Conservation (phyloP, 2,113 vertebrate species). For the Alligator mississippiensis region DNA sequence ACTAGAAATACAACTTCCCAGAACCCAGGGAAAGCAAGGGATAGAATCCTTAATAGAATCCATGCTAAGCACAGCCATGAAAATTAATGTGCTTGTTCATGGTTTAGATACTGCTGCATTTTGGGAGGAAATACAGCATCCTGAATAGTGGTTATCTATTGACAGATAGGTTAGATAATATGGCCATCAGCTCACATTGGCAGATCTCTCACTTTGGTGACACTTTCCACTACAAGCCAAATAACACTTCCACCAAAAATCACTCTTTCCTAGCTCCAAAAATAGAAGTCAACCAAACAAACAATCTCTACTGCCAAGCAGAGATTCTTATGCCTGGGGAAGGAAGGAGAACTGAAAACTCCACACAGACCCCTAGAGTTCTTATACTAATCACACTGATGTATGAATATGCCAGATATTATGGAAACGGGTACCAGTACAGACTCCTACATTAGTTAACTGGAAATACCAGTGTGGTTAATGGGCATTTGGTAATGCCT, state of each 20-base stretch:
- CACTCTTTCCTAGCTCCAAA: not conserved
- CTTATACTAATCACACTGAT: not conserved
- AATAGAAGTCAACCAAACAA: fast-evolving
- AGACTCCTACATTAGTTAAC: not conserved
- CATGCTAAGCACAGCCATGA: not conserved
- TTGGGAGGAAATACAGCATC: not conserved
- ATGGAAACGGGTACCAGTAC: not conserved
- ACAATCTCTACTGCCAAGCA: not conserved
- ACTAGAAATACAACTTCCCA: not conserved
- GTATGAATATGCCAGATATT: not conserved
- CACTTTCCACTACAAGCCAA: not conserved
- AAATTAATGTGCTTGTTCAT: not conserved
- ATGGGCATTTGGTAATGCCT: not conserved
- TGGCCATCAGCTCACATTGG: not conserved
- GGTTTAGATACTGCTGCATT: not conserved
- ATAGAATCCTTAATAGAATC: not conserved
- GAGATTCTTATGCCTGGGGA: not conserved
- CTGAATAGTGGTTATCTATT: not conserved
- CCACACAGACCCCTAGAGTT: not conserved
- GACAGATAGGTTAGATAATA: not conserved
- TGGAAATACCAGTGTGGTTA: not conserved
- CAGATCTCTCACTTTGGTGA: not conserved
- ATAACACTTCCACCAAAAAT: not conserved
- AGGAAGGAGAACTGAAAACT: not conserved
- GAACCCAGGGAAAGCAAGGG: not conserved